Evolutionary conservation across 2,113 vertebrate species (phyloP), one percentile per base, ranked within the genome.

Genomic region (Chaenogobius annularis): DNA sequence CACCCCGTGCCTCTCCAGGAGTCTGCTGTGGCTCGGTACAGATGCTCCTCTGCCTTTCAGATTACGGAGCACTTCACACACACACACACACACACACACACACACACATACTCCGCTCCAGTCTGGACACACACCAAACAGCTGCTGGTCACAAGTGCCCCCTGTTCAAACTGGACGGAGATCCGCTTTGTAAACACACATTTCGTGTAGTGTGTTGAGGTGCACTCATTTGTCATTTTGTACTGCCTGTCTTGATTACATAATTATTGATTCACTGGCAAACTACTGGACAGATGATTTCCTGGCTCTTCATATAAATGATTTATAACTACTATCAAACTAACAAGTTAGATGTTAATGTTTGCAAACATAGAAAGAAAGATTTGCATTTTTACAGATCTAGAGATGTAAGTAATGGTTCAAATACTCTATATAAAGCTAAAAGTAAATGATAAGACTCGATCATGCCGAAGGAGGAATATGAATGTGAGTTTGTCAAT

Each of bases 1-100:
- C 92, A 71, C 84, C 74, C 75, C 59, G 86, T 77, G 83, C 75
- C 84, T 70, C 87, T 85, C 81, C 17, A 87, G 79, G 73, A 91
- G 89, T 85, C 85, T 84, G 88, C 81, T 66, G 0, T 78, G 68
- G 72, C 78, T 73, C 69, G 66, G 64, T 79, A 79, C 89, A 87
- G 82, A 86, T 85, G 85, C 84, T 87, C 71, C 52, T 5, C 77
- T 77, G 79, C 84, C 80, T 85, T 70, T 80, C 77, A 72, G 62
- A 85, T 79, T 67, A 85, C 86, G 75, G 77, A 85, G 72, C 35
- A 77, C 69, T 80, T 81, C 66, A 77, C 69, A 79, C 70, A 87
- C 74, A 75, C 73, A 85, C 83, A 48, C 13, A 48, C 46, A 15
- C 47, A 48, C 47, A 48, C 14, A 17, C 48, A 62, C 75, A 73